Evolutionary conservation across 2,888 invertebrate genomes (phyloP), one percentile per base, ranked within the genome.

Genomic region (Theodoxus fluviatilis): DNA sequence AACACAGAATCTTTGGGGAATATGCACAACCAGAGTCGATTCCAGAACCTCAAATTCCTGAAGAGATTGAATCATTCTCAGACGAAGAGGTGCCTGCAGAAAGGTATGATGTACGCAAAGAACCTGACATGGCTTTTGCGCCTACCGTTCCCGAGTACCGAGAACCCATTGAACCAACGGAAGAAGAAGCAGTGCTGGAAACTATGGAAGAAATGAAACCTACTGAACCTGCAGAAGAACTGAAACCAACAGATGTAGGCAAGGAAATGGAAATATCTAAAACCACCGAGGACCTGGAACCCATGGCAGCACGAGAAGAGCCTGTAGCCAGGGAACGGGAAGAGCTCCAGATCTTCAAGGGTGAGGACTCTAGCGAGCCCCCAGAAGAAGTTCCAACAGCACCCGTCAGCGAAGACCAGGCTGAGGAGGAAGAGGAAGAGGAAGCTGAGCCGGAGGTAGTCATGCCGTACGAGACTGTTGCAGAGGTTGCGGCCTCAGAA

Each of bases 351-450:
- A 12, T 43, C 12, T 9, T 12, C 18, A 15, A 43, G 43, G 9
- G 12, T 43, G 43, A 9, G 9, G 43, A 43, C 31, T 61, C 25
- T 15, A 61, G 9, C 15, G 22, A 47, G 28, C 6, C 33, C 15
- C 6, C 35, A 40, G 66, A 22, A 28, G 64, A 64, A 52, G n/a
- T n/a, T n/a, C n/a, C n/a, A n/a, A n/a, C n/a, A n/a, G n/a, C n/a
- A n/a, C n/a, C n/a, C n/a, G n/a, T n/a, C n/a, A n/a, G n/a, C n/a
- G 66, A 66, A 31, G 22, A 66, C 15, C 18, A 12, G 4, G 66
- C 47, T n/a, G 49, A 47, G 4, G 22, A 2, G 15, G 7, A 15
- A 3, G 25, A 67, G 15, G 55, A 37, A 15, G 25, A 47, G 38
- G 37, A 22, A n/a, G 38, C 2, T 37, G 61, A n/a, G 7, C 64